A percentile compares a stretch with the other conserved stretches of the same genome.
Evolutionary conservation across 2,888 invertebrate species (phyloP).

Genomic region (Syritta pipiens): DNA sequence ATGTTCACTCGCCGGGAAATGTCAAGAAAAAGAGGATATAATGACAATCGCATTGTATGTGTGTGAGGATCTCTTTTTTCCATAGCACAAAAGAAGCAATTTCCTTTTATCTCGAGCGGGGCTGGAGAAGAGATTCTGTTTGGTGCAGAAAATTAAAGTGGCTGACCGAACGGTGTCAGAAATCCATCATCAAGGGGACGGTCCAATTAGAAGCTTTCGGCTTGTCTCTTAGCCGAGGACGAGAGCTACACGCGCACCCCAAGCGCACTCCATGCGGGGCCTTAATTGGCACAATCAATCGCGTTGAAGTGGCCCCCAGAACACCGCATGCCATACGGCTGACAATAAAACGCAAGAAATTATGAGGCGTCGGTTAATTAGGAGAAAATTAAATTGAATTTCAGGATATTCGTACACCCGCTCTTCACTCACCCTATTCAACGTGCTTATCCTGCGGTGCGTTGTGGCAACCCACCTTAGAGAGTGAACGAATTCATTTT

Average conservation of each 20-base stretch:
- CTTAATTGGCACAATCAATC: constrained; percentile 46
- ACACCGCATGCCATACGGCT: background rate
- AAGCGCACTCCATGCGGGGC: background rate
- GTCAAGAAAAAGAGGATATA: constrained; percentile 13
- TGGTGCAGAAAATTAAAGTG: too few species aligned
- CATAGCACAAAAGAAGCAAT: background rate
- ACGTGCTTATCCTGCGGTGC: constrained; percentile 27
- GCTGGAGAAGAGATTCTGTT: too few species aligned
- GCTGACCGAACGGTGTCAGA: background rate
- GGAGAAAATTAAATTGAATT: constrained; percentile 50
- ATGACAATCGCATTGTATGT: constrained; percentile 8
- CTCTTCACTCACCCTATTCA: constrained; percentile 38
- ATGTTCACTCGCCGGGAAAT: constrained; percentile 35
- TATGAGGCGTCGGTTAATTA: constrained; percentile 31
- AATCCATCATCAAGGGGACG: constrained; percentile 15
- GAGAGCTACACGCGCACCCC: constrained; percentile 16
- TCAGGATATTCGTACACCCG: constrained; percentile 5
- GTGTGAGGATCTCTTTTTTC: background rate
- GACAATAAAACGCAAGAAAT: constrained; percentile 17
- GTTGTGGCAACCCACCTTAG: constrained; percentile 24
- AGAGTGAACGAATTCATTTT: constrained; percentile 19
- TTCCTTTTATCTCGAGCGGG: background rate
- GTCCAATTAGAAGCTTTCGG: constrained; percentile 46
- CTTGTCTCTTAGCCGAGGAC: constrained; percentile 37
- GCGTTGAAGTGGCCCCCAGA: constrained; percentile 13